Conservation (phyloP, 2,888 invertebrate genomes). For the Lasioglossum morio region DNA sequence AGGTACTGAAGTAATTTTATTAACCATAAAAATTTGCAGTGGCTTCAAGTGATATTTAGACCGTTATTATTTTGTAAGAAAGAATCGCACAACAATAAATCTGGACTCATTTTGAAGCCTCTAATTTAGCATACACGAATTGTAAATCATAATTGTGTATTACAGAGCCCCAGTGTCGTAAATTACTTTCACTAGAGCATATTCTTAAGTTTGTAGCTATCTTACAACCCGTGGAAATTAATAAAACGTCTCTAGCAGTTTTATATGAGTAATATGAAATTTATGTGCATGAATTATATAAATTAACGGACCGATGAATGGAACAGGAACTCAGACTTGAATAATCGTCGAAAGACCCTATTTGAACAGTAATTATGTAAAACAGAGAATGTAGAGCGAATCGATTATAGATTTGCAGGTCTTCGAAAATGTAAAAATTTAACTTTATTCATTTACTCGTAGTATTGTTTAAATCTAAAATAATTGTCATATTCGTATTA, state of each 20-base stretch:
- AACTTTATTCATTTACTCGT: background rate
- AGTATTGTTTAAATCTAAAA: background rate
- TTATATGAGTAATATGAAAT: background rate
- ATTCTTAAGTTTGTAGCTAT: background rate
- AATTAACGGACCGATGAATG: constrained; percentile 12
- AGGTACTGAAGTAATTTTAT: background rate
- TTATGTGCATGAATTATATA: constrained; percentile 11
- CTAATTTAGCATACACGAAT: background rate
- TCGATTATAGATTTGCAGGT: background rate
- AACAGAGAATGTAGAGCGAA: background rate
- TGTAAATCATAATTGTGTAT: constrained; percentile 2
- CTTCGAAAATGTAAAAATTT: background rate
- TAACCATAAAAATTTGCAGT: background rate
- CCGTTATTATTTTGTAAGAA: background rate
- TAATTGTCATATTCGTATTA: background rate
- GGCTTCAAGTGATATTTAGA: background rate
- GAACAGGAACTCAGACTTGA: background rate
- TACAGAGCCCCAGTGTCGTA: background rate
- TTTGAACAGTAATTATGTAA: background rate
- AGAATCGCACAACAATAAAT: background rate
- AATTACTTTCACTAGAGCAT: background rate
- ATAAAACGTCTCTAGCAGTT: constrained; percentile 7
- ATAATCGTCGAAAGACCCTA: background rate
- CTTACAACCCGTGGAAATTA: background rate
- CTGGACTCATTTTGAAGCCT: background rate